Evolutionary conservation across 1,140 invertebrate genomes (phyloP).

Genomic region (Brachionus rotundiformis): DNA sequence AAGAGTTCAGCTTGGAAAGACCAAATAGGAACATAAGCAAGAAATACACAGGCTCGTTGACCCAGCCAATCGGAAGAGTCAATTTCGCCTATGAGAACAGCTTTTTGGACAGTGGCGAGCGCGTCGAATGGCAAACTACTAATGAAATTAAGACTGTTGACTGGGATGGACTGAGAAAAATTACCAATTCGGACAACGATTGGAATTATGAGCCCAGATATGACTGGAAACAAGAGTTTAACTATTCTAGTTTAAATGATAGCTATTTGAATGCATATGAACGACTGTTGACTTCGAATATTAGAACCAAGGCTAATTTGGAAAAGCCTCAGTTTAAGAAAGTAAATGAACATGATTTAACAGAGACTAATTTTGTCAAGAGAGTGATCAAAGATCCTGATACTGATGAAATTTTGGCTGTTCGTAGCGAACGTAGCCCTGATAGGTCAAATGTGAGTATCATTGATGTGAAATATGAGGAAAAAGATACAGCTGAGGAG

Average conservation of each 20-base stretch:
- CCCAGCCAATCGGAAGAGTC: not conserved
- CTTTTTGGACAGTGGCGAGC: not conserved
- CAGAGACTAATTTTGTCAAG: conserved; percentile 12
- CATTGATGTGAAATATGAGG: conserved; percentile 6
- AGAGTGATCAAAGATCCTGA: conserved; percentile 24
- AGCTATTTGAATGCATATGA: conserved; percentile 6
- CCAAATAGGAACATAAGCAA: conserved; percentile 2
- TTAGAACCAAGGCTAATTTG: not conserved
- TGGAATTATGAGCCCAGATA: conserved; percentile 10
- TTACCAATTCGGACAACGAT: conserved; percentile 10
- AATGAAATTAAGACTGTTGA: conserved; percentile 26
- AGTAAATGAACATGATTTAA: not conserved
- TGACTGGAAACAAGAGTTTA: conserved; percentile 6
- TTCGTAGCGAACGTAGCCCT: not conserved
- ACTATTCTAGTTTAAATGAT: conserved; percentile 8
- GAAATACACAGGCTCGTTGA: not conserved
- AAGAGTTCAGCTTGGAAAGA: not conserved
- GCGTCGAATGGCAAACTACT: conserved; percentile 41
- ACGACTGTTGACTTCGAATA: not conserved
- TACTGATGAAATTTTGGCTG: conserved; percentile 25
- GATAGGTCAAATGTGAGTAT: conserved; percentile 9
- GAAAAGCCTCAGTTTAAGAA: not conserved
- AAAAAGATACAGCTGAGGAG: not conserved
- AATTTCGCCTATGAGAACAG: conserved; percentile 35
- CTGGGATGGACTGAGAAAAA: conserved; percentile 29